Percentiles rank a stretch among this genome's conserved stretches.
Conservation (phyloP, 2,797 vertebrate genomes). For the Falco columbarius region DNA sequence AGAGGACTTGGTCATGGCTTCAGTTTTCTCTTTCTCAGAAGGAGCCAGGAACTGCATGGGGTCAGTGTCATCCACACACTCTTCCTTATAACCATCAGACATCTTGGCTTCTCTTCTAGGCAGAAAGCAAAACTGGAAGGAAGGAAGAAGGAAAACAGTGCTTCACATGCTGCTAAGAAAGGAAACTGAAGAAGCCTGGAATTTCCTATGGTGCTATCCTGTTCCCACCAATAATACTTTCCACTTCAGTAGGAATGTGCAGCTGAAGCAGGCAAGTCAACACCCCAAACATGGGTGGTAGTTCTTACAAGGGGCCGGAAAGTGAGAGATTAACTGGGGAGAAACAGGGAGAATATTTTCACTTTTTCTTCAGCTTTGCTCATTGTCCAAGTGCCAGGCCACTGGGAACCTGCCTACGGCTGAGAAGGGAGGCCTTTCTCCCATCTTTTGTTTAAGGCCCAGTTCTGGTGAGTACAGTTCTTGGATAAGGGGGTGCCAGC, state of each 20-base stretch:
- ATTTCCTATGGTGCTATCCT: not conserved
- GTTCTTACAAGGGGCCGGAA: not conserved
- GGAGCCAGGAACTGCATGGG: conserved; percentile 74
- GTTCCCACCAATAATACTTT: not conserved
- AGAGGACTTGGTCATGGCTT: conserved; percentile 72
- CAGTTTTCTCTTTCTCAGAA: conserved; percentile 59
- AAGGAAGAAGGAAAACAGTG: not conserved
- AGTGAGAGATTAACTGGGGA: not conserved
- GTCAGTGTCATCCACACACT: conserved; percentile 74
- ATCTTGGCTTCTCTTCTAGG: conserved; percentile 43
- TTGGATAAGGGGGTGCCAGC: not conserved
- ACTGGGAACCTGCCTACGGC: not conserved
- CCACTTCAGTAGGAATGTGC: not conserved
- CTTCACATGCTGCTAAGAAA: not conserved
- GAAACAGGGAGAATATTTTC: not conserved
- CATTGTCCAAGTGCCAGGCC: not conserved
- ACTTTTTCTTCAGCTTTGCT: not conserved
- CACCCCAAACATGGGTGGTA: not conserved
- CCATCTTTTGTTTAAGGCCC: not conserved
- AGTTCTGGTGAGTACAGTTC: not conserved
- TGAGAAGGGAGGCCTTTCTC: not conserved
- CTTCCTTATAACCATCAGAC: conserved; percentile 71
- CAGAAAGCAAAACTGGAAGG: not conserved
- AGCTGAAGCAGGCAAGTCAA: not conserved
- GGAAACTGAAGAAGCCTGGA: not conserved